These are phyloP conservation scores for Adelges cooleyi DNA, from an alignment of 1,140 invertebrate species.

Conservation along the genomic window DNA sequence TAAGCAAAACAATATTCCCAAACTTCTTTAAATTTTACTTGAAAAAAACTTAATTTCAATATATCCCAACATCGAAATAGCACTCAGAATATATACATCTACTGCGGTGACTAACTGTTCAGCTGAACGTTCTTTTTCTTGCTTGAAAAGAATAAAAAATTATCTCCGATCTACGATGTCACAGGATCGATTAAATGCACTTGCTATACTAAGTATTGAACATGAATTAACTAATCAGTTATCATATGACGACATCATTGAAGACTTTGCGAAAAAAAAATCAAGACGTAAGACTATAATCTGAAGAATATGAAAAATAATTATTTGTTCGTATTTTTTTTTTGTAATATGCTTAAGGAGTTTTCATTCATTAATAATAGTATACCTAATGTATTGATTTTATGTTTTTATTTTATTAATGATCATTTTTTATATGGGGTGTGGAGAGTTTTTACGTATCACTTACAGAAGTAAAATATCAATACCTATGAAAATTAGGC, in stretches of 20 bases:
- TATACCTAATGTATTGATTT: too few relatives aligned
- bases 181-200: background rate
- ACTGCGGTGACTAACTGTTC: slow-evolving; percentile 20
- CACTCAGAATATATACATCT: slow-evolving; percentile 10
- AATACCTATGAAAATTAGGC: too few relatives aligned
- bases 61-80: slow-evolving; percentile 11
- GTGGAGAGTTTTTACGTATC: too few relatives aligned
- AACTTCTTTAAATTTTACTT: slow-evolving; percentile 12
- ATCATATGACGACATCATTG: slow-evolving; percentile 13
- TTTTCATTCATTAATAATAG: too few relatives aligned
- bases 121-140: slow-evolving; percentile 16
- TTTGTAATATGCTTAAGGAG: too few relatives aligned
- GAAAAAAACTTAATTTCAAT: slow-evolving; percentile 11
- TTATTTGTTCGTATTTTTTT: background rate
- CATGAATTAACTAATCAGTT: background rate
- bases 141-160: slow-evolving; percentile 31
- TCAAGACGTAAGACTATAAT: slow-evolving; percentile 16
- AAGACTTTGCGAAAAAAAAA: slow-evolving; percentile 17
- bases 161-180: background rate
- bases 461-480: too few relatives aligned
- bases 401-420: too few relatives aligned
- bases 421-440: too few relatives aligned
- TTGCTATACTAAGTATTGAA: background rate
- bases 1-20: slow-evolving; percentile 14
- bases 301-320: slow-evolving; percentile 13